A percentile compares a stretch with the other conserved stretches of the same genome.
These are phyloP conservation scores for Cryptocheilus praepositus DNA, from an alignment of 2,888 invertebrate species.

Conservation along the genomic window DNA sequence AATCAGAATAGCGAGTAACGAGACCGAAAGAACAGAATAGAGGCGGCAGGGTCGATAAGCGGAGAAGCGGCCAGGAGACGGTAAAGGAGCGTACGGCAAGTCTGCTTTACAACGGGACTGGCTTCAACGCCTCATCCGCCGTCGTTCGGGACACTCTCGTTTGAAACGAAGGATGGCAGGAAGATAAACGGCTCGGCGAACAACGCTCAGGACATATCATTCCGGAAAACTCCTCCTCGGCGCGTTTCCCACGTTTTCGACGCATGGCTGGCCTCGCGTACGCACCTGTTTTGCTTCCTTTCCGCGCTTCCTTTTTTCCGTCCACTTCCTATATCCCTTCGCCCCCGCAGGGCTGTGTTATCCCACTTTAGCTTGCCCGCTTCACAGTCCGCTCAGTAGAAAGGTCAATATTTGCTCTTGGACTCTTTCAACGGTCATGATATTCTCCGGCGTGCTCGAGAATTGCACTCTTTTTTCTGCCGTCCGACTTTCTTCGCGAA, in stretches of 20 bases:
- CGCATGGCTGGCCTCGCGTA: slow-evolving; percentile 56
- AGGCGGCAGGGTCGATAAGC: background rate
- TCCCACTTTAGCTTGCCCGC: slow-evolving; percentile 39
- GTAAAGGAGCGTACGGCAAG: background rate
- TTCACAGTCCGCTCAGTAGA: slow-evolving; percentile 37
- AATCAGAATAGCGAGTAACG: slow-evolving; percentile 29
- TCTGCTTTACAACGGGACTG: background rate
- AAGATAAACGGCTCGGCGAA: slow-evolving; percentile 42
- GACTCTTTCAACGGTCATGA: slow-evolving; percentile 52
- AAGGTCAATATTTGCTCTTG: slow-evolving; percentile 62
- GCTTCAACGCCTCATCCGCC: slow-evolving; percentile 15
- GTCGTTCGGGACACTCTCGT: slow-evolving; percentile 14
- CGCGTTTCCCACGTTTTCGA: slow-evolving; percentile 56
- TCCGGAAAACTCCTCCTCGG: slow-evolving; percentile 48
- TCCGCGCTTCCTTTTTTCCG: slow-evolving; percentile 23
- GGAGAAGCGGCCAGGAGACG: background rate
- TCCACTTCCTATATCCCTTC: background rate
- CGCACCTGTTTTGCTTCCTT: slow-evolving; percentile 18
- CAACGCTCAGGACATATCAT: slow-evolving; percentile 40
- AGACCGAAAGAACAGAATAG: background rate
- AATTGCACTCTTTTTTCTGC: slow-evolving; percentile 19
- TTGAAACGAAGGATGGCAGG: slow-evolving; percentile 13
- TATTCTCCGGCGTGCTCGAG: slow-evolving; percentile 55
- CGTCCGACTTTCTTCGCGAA: too few species aligned
- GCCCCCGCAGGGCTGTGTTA: slow-evolving; percentile 4